Base-by-base conservation (phyloP, 2,888 invertebrate species). In the Melieria crassipennis region DNA sequence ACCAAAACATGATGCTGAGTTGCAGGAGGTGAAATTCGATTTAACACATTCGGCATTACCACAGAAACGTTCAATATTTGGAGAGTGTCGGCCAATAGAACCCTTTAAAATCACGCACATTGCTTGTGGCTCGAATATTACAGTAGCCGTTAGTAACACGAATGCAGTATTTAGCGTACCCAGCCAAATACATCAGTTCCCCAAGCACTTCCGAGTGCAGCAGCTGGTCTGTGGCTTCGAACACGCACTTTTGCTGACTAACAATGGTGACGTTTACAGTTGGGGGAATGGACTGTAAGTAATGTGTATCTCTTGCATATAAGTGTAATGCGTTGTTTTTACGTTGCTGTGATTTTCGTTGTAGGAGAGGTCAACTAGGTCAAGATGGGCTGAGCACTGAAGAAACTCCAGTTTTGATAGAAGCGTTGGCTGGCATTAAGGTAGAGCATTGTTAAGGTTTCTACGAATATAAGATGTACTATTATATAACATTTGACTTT, bases 351-450 rank as follows among this genome's bases (percentile, higher is more conserved):
- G 30, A 5, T 16, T 69, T 46, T 48, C 47, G 11, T 88, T 88
- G 73, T 81, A 97, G 96, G 82, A 92, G 95, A 72, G 93, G 97
- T 46, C 97, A 97, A 86, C 87, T 97, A 62, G 97, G 97, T 0
- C 92, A 93, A 85, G 92, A 92, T n/a, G 89, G 89, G 77, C 65
- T 86, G 7, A 75, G 91, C 67, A 89, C 89, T 75, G 87, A 90
- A 75, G 89, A 90, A 52, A 82, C 84, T 65, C 96, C 96, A 0
- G 88, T 86, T 71, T 84, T 91, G 77, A 87, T 97, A 3, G 91
- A 93, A 78, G 92, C 91, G 58, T 87, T 97, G 58, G 91, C 92
- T 58, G 96, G 96, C 11, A 88, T 97, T 30, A 90, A 89, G 81
- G 89, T 86, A 79, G 62, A 63, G 58, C 43, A 30, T 10, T 46